A percentile compares a stretch with the other conserved stretches of the same genome.
These are phyloP conservation scores for Sarotherodon lohbergeri DNA, from an alignment of 2,113 vertebrate genomes.

Conservation along the genomic window DNA sequence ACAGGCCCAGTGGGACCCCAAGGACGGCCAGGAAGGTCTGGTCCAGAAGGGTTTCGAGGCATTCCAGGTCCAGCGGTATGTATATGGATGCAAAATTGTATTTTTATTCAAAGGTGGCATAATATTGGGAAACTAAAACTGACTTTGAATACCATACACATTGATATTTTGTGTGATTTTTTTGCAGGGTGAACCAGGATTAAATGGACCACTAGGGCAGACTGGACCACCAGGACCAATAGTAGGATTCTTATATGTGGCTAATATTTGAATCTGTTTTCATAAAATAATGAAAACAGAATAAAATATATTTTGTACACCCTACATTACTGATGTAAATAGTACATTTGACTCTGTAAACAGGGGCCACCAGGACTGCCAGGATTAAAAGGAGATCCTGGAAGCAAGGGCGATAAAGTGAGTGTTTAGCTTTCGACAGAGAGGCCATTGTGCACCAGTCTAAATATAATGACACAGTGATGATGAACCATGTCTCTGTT, in stretches of 20 bases:
- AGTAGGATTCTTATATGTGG: slow-evolving; percentile 67
- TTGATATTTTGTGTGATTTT: background rate
- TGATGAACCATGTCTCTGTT: slow-evolving; percentile 3
- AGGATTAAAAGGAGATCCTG: slow-evolving; percentile 86
- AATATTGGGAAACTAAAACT: background rate
- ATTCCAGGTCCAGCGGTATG: slow-evolving; percentile 88
- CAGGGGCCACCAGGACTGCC: slow-evolving; percentile 86
- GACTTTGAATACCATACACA: background rate
- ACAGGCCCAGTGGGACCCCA: slow-evolving; percentile 80
- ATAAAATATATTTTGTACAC: background rate
- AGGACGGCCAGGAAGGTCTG: slow-evolving; percentile 79
- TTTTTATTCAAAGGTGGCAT: background rate
- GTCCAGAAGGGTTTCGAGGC: slow-evolving; percentile 82
- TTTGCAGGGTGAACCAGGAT: slow-evolving; percentile 85
- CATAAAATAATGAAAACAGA: background rate
- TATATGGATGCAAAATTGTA: slow-evolving; percentile 7
- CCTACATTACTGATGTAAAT: background rate
- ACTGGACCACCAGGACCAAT: slow-evolving; percentile 85
- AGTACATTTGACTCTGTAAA: background rate
- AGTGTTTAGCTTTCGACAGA: background rate
- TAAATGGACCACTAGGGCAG: slow-evolving; percentile 83
- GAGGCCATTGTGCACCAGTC: background rate
- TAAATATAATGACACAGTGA: background rate
- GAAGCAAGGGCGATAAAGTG: slow-evolving; percentile 87
- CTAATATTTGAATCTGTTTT: background rate